These are phyloP conservation scores for Poeciliopsis paucimaculata DNA, from an alignment of 2,797 vertebrate genomes.

Conservation along the genomic window DNA sequence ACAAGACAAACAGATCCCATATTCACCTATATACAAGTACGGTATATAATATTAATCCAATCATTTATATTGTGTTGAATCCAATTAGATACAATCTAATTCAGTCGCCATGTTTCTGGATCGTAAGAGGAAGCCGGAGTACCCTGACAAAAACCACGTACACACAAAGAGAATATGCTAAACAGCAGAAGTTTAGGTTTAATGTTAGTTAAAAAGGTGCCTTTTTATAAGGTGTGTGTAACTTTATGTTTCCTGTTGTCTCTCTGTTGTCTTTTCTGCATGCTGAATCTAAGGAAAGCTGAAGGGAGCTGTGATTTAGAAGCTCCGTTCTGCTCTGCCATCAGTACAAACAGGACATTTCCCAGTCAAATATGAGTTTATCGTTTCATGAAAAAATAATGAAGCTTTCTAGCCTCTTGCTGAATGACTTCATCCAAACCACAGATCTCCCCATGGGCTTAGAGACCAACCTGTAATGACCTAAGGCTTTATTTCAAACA, in stretches of 20 bases:
- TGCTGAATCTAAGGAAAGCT: slow-evolving; percentile 37
- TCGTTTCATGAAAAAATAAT: slow-evolving; percentile 37
- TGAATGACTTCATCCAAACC: slow-evolving; percentile 45
- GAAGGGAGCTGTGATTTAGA: slow-evolving; percentile 7
- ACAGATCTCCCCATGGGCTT: not conserved
- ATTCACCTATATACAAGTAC: not conserved
- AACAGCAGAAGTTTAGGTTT: not conserved
- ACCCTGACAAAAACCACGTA: not conserved
- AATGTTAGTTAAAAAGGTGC: not conserved
- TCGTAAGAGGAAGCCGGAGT: not conserved
- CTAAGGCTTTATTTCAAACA: not conserved
- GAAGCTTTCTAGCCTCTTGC: slow-evolving; percentile 8
- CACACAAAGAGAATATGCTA: not conserved
- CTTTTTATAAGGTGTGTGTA: not conserved
- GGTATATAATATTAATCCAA: not conserved
- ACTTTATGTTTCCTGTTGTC: not conserved
- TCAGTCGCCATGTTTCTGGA: not conserved
- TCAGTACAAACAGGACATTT: slow-evolving; percentile 41
- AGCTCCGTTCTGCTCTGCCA: not conserved
- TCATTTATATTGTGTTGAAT: not conserved
- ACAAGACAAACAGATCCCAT: not conserved
- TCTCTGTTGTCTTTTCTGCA: not conserved
- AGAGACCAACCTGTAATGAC: not conserved
- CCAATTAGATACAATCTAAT: not conserved
- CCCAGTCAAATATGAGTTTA: slow-evolving; percentile 46